Evolutionary conservation across 2,888 invertebrate genomes (phyloP), one percentile per base, ranked within the genome.

Genomic region (Shargacucullia verbasci): DNA sequence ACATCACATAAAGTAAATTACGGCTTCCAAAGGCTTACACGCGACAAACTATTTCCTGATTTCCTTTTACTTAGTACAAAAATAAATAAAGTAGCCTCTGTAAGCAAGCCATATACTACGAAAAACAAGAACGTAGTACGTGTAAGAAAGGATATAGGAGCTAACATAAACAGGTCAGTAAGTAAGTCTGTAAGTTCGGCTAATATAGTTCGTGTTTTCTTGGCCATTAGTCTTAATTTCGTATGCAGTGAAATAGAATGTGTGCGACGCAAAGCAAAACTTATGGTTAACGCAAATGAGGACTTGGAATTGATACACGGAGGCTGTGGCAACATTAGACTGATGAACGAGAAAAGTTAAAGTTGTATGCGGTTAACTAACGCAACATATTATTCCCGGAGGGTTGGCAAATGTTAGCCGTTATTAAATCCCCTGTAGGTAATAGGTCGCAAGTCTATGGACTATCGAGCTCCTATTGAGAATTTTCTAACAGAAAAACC

Each of bases 221-320:
- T 52, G 13, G 59, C 77, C 78, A 84, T 92, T 88, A 84, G 86
- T 91, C 80, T 88, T 88, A 77, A 89, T 92, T 89, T 88, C 53
- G 79, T 79, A 74, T 83, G 83, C 76, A 81, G 76, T 74, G 78
- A 78, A 80, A 69, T 73, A 74, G 76, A 80, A 82, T 74, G 76
- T 78, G 73, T 78, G 74, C 72, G 76, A 74, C 69, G 82, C 80
- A 88, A 91, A 93, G 83, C 81, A 83, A 83, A 90, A 92, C 83
- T 85, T 91, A 92, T 86, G 81, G 86, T 81, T 74, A 83, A 86
- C 84, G 85, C 86, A 92, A 92, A 92, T 89, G 86, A 90, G 85
- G 78, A 86, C 79, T 83, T 73, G 79, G 79, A 78, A 81, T 81
- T 81, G 79, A 78, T 72, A 62, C 59, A 67, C 38, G 13, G 62